phyloP scores from a whole-genome alignment of 2,113 vertebrate genomes.

The Pygoscelis antarcticus region DNA sequence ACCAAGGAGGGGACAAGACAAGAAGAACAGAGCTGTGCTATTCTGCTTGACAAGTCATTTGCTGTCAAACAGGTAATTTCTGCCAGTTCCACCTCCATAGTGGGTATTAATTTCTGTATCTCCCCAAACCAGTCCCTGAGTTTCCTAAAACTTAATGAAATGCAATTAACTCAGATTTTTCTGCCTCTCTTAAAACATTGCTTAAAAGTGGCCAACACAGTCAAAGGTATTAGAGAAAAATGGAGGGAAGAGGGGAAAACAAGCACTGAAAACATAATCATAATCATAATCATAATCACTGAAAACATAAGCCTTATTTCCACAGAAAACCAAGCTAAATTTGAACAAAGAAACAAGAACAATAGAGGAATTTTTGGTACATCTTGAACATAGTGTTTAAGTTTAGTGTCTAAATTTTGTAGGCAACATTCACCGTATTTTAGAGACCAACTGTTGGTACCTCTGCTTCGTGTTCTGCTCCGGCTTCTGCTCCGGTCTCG shows the following conservation, averaged over 20 bases:
- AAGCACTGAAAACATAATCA: neutral
- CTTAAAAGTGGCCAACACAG: neutral
- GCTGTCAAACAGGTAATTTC: neutral
- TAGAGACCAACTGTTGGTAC: slow-evolving; percentile 70
- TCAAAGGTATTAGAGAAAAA: neutral
- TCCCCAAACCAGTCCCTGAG: neutral
- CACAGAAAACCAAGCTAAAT: neutral
- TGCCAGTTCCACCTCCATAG: neutral
- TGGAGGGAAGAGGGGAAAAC: neutral
- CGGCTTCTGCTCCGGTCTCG: slow-evolving; percentile 86
- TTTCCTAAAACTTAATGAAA: neutral
- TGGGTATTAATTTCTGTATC: neutral
- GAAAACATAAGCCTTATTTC: neutral
- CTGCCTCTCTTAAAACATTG: neutral
- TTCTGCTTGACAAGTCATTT: neutral
- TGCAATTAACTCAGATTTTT: neutral
- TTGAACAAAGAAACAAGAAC: neutral
- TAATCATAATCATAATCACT: too few relatives aligned
- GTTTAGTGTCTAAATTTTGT: slow-evolving; percentile 4
- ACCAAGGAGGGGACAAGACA: neutral
- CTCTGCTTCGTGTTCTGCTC: slow-evolving; percentile 86
- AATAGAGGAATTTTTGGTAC: neutral
- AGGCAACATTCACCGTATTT: slow-evolving; percentile 59
- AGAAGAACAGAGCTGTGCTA: neutral
- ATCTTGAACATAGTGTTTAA: neutral